Base-by-base conservation (phyloP, 2,797 vertebrate genomes). In the Trachurus trachurus region DNA sequence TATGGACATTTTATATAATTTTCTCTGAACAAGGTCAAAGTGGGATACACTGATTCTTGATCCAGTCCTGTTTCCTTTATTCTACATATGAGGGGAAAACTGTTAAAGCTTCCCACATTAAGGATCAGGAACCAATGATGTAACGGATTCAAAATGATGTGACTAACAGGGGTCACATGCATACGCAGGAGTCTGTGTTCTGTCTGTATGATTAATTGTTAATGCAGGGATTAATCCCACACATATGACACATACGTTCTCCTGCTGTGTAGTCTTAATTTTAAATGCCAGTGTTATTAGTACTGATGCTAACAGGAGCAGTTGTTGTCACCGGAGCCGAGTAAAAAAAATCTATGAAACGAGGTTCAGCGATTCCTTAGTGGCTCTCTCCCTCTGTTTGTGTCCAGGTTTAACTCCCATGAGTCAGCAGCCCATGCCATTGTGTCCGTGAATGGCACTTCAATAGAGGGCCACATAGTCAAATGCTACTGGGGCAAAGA, bases 401-500 rank as follows among this genome's bases (percentile, higher is more conserved):
- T 66, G 19, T 44, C 15, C 92, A 99, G 98, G 94, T 99, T 99
- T 80, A 98, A 90, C 79, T 96, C 97, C 66, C 98, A 99, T 31
- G 97, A 99, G 95, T 97, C 97, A 37, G 98, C 98, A 1, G 98
- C 98, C 1, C 98, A 99, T 45, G 98, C 98, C 22, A 99, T 99
- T 81, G 98, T 99, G 73, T 98, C 98, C 0, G 97, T 99, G 88
- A 99, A 99, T 34, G 97, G 97, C 44, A 97, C 97, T 6, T 96
- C 96, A 70, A 96, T 99, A 85, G 98, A 99, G 87, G 97, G 98
- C 37, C 96, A 99, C 81, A 93, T 97, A 9, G 98, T 99, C 61
- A 99, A 99, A 87, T 99, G 98, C 88, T 99, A 98, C 87, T 99
- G 98, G 98, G 98, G 98, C 75, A 99, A 99, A 94, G 98, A 99